Evolutionary conservation across 2,113 vertebrate species (phyloP).

Genomic region (Symphodus melops): DNA sequence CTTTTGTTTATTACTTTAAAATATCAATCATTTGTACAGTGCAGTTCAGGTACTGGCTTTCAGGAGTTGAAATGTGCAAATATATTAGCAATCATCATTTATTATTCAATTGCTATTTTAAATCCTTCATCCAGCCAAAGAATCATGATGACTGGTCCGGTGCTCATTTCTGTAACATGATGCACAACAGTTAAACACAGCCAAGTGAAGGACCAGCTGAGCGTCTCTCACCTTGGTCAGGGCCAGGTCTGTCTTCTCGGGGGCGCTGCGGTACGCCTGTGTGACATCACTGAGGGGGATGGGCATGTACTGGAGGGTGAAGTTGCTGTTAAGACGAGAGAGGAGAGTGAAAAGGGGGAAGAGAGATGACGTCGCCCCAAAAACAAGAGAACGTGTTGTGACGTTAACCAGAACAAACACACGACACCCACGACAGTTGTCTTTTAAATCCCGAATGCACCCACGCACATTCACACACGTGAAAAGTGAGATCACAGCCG

Average conservation of each 20-base stretch:
- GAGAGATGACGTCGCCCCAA: constrained; percentile 2
- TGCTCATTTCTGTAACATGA: not conserved
- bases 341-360: not conserved
- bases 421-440: constrained; percentile 40
- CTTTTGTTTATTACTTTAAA: no score
- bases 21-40: no score
- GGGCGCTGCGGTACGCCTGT: constrained; percentile 89
- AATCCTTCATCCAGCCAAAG: constrained; percentile 49
- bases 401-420: constrained; percentile 60
- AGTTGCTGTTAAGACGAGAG: constrained; percentile 84
- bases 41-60: not conserved
- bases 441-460: constrained; percentile 38
- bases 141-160: constrained; percentile 2
- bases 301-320: constrained; percentile 92
- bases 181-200: not conserved
- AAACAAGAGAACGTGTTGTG: constrained; percentile 25
- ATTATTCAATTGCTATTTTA: constrained; percentile 12
- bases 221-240: constrained; percentile 86
- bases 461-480: not conserved
- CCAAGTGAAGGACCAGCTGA: not conserved
- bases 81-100: constrained; percentile 13
- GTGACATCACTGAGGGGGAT: constrained; percentile 91
- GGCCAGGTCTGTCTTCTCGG: constrained; percentile 89
- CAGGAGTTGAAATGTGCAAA: not conserved
- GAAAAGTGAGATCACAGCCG: constrained; percentile 24